Conservation (phyloP, 2,888 invertebrate species). For the Neoitamus cyanurus region DNA sequence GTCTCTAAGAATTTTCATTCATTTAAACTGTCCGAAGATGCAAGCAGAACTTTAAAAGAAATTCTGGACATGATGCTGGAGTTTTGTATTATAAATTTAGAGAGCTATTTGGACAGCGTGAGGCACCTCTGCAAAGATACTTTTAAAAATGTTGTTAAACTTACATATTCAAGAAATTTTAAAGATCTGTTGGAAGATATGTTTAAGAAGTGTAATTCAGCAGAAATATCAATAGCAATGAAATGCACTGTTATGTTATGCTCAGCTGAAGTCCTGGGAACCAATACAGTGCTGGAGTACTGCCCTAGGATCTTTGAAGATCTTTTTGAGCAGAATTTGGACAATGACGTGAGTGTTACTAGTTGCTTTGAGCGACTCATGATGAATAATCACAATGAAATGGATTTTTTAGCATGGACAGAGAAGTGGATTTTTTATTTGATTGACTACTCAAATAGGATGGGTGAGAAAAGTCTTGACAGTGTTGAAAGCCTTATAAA, state of each 20-base stretch:
- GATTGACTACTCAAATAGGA: conserved; percentile 54
- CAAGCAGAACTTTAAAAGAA: not conserved
- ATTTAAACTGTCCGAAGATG: conserved; percentile 54
- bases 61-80: conserved; percentile 60
- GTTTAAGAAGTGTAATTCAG: conserved; percentile 57
- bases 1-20: conserved; percentile 56
- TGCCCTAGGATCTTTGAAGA: conserved; percentile 57
- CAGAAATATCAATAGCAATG: conserved; percentile 56
- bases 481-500: conserved; percentile 59
- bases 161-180: conserved; percentile 59
- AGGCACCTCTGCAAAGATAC: conserved; percentile 71
- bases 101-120: conserved; percentile 75
- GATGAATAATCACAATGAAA: conserved; percentile 65
- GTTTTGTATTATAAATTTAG: conserved; percentile 72
- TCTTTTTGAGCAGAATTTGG: conserved; percentile 58
- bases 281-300: conserved; percentile 55
- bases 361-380: conserved; percentile 70
- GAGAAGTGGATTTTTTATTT: conserved; percentile 67
- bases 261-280: conserved; percentile 58
- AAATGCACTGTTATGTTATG: conserved; percentile 60
- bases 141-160: conserved; percentile 66
- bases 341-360: conserved; percentile 67
- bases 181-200: conserved; percentile 56
- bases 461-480: conserved; percentile 55
- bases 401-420: conserved; percentile 65